Evolutionary conservation across 2,113 vertebrate species (phyloP).

Genomic region (Zingel zingel): DNA sequence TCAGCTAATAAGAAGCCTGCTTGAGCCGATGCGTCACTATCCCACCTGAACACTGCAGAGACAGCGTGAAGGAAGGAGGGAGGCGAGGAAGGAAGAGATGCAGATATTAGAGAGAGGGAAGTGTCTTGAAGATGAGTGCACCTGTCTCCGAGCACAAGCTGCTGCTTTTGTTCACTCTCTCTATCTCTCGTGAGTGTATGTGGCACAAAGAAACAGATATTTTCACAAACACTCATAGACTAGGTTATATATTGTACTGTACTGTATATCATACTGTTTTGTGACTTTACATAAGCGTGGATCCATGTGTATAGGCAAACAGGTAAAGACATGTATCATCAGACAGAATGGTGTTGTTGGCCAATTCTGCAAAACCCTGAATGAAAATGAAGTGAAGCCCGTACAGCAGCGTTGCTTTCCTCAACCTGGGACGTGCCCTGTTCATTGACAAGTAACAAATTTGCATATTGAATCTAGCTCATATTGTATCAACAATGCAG

Average conservation of each 20-base stretch:
- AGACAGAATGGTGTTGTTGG: neutral
- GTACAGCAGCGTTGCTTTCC: neutral
- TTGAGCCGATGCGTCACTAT: conserved; percentile 62
- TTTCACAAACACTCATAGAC: neutral
- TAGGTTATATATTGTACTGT: neutral
- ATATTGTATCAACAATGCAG: neutral
- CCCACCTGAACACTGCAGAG: conserved; percentile 68
- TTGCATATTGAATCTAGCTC: neutral
- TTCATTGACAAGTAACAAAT: neutral
- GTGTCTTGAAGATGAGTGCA: conserved; percentile 61
- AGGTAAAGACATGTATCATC: neutral
- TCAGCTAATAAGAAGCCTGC: conserved; percentile 70
- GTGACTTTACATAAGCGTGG: neutral
- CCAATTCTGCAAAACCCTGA: neutral
- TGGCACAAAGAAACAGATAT: conserved; percentile 3
- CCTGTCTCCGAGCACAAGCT: conserved; percentile 57
- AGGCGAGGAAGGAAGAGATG: conserved; percentile 26
- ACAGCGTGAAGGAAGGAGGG: neutral
- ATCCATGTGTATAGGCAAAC: neutral
- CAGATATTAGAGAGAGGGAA: conserved; percentile 54
- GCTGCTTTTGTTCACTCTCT: conserved; percentile 14
- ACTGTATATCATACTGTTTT: neutral
- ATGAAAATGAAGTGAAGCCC: neutral
- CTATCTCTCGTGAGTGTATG: neutral
- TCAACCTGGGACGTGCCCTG: neutral